A percentile compares a stretch with the other conserved stretches of the same genome.
Evolutionary conservation across 2,888 invertebrate species (phyloP).

Genomic region (Ophraella communa): DNA sequence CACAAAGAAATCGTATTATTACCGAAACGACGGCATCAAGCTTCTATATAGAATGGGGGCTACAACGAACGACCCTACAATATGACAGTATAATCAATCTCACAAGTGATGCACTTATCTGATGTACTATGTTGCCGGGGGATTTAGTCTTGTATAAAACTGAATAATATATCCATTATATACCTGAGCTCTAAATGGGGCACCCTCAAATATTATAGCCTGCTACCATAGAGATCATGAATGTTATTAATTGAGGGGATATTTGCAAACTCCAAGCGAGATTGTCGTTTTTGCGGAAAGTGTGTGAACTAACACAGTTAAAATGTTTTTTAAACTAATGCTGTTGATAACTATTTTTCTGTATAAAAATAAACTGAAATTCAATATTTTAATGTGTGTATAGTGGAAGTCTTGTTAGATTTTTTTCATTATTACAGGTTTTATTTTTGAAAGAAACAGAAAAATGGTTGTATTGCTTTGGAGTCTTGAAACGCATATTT

Average conservation of each 20-base stretch:
- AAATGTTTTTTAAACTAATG: not conserved
- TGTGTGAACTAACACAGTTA: not conserved
- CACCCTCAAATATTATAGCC: conserved; percentile 14
- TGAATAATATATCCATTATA: conserved; percentile 27
- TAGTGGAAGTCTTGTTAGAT: too few species aligned
- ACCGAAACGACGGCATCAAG: conserved; percentile 18
- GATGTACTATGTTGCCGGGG: conserved; percentile 15
- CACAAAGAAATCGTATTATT: conserved; percentile 24
- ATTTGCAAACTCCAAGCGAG: conserved; percentile 1
- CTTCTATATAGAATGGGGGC: conserved; percentile 15
- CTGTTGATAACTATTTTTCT: too few species aligned
- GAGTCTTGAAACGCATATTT: too few species aligned
- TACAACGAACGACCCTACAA: conserved; percentile 24
- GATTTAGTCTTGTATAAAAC: conserved; percentile 26
- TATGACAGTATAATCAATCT: conserved; percentile 29
- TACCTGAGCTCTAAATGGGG: conserved; percentile 23
- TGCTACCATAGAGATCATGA: conserved; percentile 15
- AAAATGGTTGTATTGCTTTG: too few species aligned
- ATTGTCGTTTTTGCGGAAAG: not conserved
- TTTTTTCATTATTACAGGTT: too few species aligned
- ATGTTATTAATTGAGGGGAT: conserved; percentile 18
- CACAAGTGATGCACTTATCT: conserved; percentile 27
- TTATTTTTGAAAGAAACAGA: too few species aligned
- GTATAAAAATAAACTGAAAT: too few species aligned
- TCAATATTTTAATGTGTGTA: too few species aligned